Evolutionary conservation across 2,888 invertebrate species (phyloP).

Genomic region (Sinelater perroti): DNA sequence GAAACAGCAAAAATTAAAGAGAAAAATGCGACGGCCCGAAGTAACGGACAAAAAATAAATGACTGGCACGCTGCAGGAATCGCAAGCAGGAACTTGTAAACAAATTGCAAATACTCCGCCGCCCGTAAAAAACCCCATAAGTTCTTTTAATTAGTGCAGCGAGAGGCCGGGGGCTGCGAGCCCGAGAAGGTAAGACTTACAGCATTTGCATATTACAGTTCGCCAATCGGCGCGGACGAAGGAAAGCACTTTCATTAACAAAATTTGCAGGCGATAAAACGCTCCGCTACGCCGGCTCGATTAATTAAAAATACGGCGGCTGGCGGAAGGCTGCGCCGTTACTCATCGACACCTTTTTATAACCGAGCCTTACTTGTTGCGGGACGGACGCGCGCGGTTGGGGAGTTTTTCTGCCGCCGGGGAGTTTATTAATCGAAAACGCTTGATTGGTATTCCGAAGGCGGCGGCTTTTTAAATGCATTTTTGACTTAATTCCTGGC

Average conservation of each 20-base stretch:
- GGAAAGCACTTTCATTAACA: slow-evolving; percentile 57
- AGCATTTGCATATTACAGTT: slow-evolving; percentile 53
- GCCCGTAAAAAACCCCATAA: slow-evolving; percentile 53
- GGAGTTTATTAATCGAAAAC: too few relatives aligned
- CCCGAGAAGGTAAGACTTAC: slow-evolving; percentile 32
- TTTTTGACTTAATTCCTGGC: too few relatives aligned
- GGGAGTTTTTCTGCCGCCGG: too few relatives aligned
- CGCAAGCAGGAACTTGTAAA: slow-evolving; percentile 50
- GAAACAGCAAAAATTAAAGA: slow-evolving; percentile 54
- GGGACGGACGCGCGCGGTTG: too few relatives aligned
- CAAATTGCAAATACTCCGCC: slow-evolving; percentile 55
- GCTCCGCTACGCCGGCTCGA: slow-evolving; percentile 52
- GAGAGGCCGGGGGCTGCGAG: slow-evolving; percentile 44
- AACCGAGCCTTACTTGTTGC: slow-evolving; percentile 28
- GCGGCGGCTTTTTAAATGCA: too few relatives aligned
- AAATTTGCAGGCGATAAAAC: slow-evolving; percentile 61
- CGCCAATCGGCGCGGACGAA: slow-evolving; percentile 45
- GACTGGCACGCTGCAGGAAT: slow-evolving; percentile 52
- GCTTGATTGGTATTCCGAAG: too few relatives aligned
- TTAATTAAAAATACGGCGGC: slow-evolving; percentile 58
- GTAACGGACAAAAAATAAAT: slow-evolving; percentile 54
- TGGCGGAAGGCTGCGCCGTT: slow-evolving; percentile 48
- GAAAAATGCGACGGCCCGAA: slow-evolving; percentile 51
- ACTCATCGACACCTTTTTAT: slow-evolving; percentile 23
- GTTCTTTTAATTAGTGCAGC: slow-evolving; percentile 59